Conservation (phyloP, 2,113 vertebrate species). For the Pimephales promelas region DNA sequence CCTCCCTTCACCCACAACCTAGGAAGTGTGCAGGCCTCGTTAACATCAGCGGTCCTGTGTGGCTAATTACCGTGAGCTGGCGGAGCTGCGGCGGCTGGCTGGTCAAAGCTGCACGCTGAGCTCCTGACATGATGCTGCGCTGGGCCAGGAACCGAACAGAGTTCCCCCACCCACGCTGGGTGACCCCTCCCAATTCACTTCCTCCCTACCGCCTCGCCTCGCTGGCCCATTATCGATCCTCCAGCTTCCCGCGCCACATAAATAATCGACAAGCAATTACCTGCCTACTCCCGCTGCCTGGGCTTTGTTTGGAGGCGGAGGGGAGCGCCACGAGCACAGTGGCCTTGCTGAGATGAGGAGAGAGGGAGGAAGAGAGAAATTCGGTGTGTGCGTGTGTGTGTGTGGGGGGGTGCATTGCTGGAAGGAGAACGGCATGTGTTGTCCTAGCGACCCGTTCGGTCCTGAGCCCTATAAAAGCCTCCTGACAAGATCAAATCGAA, state of each 20-base stretch:
- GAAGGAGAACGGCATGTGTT: slow-evolving; percentile 53
- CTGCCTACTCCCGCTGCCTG: slow-evolving; percentile 81
- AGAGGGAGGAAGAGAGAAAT: slow-evolving; percentile 52
- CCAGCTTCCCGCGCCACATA: slow-evolving; percentile 82
- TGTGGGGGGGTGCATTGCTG: neutral
- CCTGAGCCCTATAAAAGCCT: slow-evolving; percentile 53
- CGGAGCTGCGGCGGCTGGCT: slow-evolving; percentile 66
- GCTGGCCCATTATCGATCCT: slow-evolving; percentile 80
- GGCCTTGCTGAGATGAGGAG: slow-evolving; percentile 68
- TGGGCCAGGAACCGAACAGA: slow-evolving; percentile 55
- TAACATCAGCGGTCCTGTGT: slow-evolving; percentile 76
- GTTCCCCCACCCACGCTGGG: slow-evolving; percentile 65
- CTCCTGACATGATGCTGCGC: slow-evolving; percentile 67
- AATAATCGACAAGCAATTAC: slow-evolving; percentile 83
- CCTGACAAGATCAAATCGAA: slow-evolving; percentile 65
- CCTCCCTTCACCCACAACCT: slow-evolving; percentile 50
- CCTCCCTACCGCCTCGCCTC: slow-evolving; percentile 70
- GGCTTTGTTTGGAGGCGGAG: slow-evolving; percentile 78
- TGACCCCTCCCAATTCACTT: slow-evolving; percentile 67
- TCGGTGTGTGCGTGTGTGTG: neutral
- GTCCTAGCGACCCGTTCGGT: slow-evolving; percentile 61
- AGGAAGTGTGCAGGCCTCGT: slow-evolving; percentile 67
- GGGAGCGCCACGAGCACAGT: slow-evolving; percentile 61
- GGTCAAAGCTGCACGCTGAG: slow-evolving; percentile 73
- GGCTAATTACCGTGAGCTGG: slow-evolving; percentile 78